A percentile compares a stretch with the other conserved stretches of the same genome.
Conservation (phyloP, 2,797 vertebrate species). For the Enteromius radiatus region DNA sequence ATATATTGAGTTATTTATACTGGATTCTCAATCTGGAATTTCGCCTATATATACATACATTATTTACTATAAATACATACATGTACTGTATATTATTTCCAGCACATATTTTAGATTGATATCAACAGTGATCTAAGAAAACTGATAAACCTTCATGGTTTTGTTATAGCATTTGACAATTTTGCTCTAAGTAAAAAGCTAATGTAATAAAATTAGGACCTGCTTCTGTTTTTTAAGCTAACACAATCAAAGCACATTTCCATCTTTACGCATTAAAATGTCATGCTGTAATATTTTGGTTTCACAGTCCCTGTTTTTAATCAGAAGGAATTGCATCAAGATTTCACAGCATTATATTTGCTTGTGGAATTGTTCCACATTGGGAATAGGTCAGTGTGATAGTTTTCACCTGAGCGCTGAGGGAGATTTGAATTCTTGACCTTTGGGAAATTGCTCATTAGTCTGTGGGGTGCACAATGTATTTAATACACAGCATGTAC, state of each 20-base stretch:
- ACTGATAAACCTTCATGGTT: conserved; percentile 19
- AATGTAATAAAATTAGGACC: not conserved
- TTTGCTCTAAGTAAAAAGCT: not conserved
- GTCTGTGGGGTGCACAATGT: conserved; percentile 22
- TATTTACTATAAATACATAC: no score
- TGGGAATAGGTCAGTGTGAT: conserved; percentile 5
- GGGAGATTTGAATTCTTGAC: conserved; percentile 26
- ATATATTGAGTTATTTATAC: not conserved
- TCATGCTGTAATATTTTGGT: not conserved
- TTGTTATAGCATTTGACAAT: conserved; percentile 6
- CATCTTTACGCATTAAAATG: not conserved
- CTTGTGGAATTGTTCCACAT: not conserved
- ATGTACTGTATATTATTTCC: no score
- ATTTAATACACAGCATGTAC: conserved; percentile 18
- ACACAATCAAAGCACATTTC: not conserved
- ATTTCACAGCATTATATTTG: not conserved
- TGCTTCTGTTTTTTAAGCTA: not conserved
- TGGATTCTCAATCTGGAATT: not conserved
- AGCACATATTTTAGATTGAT: not conserved
- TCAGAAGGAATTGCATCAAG: not conserved
- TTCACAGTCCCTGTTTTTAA: not conserved
- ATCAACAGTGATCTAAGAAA: not conserved
- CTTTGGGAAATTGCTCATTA: conserved; percentile 36
- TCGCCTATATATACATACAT: not conserved
- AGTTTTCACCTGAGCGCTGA: not conserved